Base-by-base conservation (phyloP, 2,888 invertebrate species). In the Julus scandinavius region DNA sequence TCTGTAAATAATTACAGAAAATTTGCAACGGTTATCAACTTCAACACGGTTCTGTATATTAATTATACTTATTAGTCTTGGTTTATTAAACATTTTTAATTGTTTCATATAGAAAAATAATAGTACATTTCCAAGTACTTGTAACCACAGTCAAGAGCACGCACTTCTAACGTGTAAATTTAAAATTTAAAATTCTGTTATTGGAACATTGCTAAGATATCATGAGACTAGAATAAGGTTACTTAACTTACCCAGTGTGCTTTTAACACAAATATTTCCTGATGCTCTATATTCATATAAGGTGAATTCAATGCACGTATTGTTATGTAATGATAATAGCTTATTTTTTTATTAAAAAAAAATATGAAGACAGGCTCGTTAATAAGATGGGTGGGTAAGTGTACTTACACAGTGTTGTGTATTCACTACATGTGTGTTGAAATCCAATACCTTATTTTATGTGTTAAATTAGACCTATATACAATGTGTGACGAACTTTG, bases 21-120 rank as follows among this genome's bases (percentile, higher is more conserved):
- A 80, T 80, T 80, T 80, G 38, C 38, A 80, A 80, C 38, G 80
- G 80, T 15, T 13, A 11, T 80, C 80, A 80, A 80, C 63, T 58
- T 5, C 45, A 45, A 7, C 45, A 54, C 3, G 29, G 29, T 15
- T 1, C 38, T 38, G 38, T 13, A 29, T 29, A 29, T 29, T 29
- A 29, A 29, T 29, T 29, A 29, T 29, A 38, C 15, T 80, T 40
- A 38, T 38, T 80, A 80, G 29, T 38, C 38, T 80, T 80, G 38
- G 38, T 80, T 80, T 80, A 80, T 13, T 38, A 15, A 80, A 15
- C 13, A 80, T 40, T 40, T 38, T 15, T 29, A 63, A 80, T 80
- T 29, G 29, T 38, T 38, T 2, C 11, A 29, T 80, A 15, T 15
- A 15, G 11, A 54, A 3, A 1, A 1, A 15, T 50, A 54, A 0